phyloP scores from a whole-genome alignment of 2,888 invertebrate genomes.

The Brenthis hecate region DNA sequence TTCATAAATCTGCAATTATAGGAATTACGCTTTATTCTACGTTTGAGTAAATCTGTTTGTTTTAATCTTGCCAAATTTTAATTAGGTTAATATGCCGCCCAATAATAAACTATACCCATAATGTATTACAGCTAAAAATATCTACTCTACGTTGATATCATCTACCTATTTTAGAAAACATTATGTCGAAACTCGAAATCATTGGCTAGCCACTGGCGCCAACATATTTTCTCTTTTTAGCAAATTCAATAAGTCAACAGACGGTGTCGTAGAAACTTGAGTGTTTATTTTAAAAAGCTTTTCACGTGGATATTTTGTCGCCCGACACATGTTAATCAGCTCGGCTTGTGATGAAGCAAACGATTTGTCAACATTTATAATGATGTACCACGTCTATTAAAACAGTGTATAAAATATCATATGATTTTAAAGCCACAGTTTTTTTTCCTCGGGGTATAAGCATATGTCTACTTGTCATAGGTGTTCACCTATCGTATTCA shows the following conservation, averaged over 20 bases:
- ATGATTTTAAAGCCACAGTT: too few relatives aligned
- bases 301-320: slow-evolving; percentile 26
- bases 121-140: slow-evolving; percentile 18
- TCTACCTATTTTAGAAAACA: slow-evolving; percentile 17
- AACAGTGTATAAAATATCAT: too few relatives aligned
- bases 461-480: too few relatives aligned
- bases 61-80: slow-evolving; percentile 15
- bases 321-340: slow-evolving; percentile 29
- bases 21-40: neutral
- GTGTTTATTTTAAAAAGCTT: slow-evolving; percentile 20
- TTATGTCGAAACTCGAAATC: slow-evolving; percentile 9
- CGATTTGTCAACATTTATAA: too few relatives aligned
- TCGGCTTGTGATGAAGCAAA: neutral
- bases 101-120: slow-evolving; percentile 11
- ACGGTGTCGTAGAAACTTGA: slow-evolving; percentile 18
- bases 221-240: slow-evolving; percentile 24
- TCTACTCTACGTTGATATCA: slow-evolving; percentile 13
- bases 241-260: slow-evolving; percentile 25
- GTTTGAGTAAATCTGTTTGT: neutral
- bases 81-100: slow-evolving; percentile 22
- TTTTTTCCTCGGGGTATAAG: too few relatives aligned
- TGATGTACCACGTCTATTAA: too few relatives aligned
- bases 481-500: too few relatives aligned
- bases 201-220: slow-evolving; percentile 9
- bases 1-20: neutral